Percentiles rank a stretch among this genome's conserved stretches.
phyloP scores from a whole-genome alignment of 2,888 invertebrate species.

The Melinaea marsaeus region DNA sequence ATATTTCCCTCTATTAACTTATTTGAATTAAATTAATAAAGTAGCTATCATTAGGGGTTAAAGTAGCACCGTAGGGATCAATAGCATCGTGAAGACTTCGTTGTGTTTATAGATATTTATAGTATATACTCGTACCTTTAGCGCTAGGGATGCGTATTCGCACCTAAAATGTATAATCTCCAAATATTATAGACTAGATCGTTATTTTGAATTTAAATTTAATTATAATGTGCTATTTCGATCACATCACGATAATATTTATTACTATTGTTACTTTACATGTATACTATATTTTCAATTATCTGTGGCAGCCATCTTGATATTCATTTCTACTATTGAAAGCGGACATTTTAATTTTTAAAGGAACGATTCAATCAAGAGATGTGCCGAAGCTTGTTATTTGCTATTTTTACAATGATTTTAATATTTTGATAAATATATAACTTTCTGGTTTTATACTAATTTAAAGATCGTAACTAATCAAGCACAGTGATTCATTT shows the following conservation, averaged over 20 bases:
- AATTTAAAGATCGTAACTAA: not conserved
- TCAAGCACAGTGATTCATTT: not conserved
- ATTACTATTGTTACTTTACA: no score
- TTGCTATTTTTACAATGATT: not conserved
- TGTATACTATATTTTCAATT: no score
- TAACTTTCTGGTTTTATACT: not conserved
- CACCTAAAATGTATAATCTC: not conserved
- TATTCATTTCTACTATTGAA: no score
- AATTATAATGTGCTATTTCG: no score
- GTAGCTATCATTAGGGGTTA: not conserved
- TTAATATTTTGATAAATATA: not conserved
- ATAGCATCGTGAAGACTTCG: conserved; percentile 2
- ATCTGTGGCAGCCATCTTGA: no score
- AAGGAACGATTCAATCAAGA: no score
- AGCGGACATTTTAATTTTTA: no score
- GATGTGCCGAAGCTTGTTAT: not conserved
- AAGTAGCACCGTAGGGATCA: conserved; percentile 2
- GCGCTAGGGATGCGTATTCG: not conserved
- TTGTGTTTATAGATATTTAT: conserved; percentile 42
- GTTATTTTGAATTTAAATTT: no score
- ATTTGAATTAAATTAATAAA: no score
- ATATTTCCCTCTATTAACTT: no score
- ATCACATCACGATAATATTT: no score
- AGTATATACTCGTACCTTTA: conserved; percentile 15
- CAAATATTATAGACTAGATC: no score